phyloP scores from a whole-genome alignment of 2,888 invertebrate genomes.

The Idaea dimidiata region DNA sequence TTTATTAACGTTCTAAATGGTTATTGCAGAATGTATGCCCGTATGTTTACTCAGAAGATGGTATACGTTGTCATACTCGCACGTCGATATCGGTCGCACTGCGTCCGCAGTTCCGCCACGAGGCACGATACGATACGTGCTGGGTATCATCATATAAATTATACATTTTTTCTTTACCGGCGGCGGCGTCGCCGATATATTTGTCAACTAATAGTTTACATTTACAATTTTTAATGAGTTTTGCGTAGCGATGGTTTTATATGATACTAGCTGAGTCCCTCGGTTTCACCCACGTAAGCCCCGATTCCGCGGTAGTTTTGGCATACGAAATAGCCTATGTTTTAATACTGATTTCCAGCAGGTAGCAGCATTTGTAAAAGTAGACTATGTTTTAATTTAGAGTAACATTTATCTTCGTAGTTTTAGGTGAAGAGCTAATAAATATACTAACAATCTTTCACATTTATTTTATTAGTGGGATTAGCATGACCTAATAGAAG shows the following conservation, averaged over 20 bases:
- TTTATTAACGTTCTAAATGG: too few relatives aligned
- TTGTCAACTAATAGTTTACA: slow-evolving; percentile 6
- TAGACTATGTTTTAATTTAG: neutral
- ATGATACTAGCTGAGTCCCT: neutral
- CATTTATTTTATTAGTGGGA: neutral
- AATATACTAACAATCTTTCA: neutral
- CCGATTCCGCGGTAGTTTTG: too few relatives aligned
- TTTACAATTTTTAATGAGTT: neutral
- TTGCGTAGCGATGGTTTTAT: neutral
- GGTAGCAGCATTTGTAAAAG: too few relatives aligned
- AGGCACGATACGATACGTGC: slow-evolving; percentile 45
- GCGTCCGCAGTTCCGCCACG: slow-evolving; percentile 58
- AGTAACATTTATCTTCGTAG: neutral
- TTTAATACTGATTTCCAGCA: too few relatives aligned
- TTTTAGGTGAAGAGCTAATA: neutral
- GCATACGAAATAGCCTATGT: too few relatives aligned
- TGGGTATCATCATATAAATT: slow-evolving; percentile 39
- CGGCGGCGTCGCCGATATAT: slow-evolving; percentile 4
- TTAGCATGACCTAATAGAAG: neutral
- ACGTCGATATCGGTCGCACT: slow-evolving; percentile 36
- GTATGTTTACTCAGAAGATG: slow-evolving; percentile 21
- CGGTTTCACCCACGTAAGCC: neutral
- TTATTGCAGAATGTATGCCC: neutral
- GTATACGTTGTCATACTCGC: slow-evolving; percentile 48
- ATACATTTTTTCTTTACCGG: slow-evolving; percentile 18